Evolutionary conservation across 2,888 invertebrate genomes (phyloP), one percentile per base, ranked within the genome.

Genomic region (Coleophora flavipennella): DNA sequence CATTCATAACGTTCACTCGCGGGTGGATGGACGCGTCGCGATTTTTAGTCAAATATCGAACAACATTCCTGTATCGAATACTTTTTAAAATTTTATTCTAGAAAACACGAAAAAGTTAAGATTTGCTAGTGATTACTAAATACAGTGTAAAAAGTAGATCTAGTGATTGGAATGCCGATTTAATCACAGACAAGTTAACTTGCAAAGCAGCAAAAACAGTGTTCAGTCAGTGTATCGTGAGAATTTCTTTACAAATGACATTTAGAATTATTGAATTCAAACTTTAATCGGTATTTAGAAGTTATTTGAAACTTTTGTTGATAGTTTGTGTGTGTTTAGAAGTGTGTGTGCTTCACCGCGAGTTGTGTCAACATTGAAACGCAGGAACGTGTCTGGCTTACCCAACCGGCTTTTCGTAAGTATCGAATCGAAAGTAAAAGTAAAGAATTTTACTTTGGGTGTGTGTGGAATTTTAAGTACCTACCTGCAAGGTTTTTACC

Each of bases 361-460:
- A 8, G 34, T 34, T 13, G 20, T 20, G 20, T 20, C 34, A 3
- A 11, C 10, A 29, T 9, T n/a, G n/a, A n/a, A 29, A 9, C 29
- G 11, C 7, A 29, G n/a, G 11, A 11, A n/a, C 20, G 32, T 33
- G 33, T 20, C 6, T 20, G 27, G 14, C 34, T 40, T 38, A 31
- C 40, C 29, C 31, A 34, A 44, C 44, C 44, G 38, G 44, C 41
- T 44, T 40, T 38, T 42, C 39, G 72, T 72, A 55, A 68, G 68
- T 70, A 66, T 57, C 38, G 52, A 66, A 63, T 55, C 39, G 51
- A 68, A 72, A 68, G 70, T 71, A 71, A 69, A 67, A 69, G 69
- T 67, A 42, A 29, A 31, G 29, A 39, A 38, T 43, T 13, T 27
- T 20, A 20, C 20, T 20, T 20, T 20, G 20, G 20, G 20, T 20